These are phyloP conservation scores for Eucera pruinosa DNA, from an alignment of 2,888 invertebrate species.

Conservation along the genomic window DNA sequence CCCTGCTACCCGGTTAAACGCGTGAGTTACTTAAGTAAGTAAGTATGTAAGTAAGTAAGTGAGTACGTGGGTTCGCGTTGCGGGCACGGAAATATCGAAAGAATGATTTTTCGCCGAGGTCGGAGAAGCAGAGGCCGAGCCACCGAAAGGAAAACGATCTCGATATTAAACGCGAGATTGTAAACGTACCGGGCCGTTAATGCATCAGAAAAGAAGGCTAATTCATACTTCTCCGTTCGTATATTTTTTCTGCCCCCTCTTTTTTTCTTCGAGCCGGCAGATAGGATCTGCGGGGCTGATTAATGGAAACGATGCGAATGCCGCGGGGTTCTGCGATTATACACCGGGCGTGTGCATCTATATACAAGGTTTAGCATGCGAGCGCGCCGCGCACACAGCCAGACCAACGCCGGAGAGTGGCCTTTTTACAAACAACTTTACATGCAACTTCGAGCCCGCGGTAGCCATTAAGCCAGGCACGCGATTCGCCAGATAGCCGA, in stretches of 20 bases:
- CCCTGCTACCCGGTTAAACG: too few relatives aligned
- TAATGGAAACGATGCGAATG: slow-evolving; percentile 69
- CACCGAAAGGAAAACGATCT: neutral
- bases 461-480: slow-evolving; percentile 69
- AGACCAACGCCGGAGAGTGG: slow-evolving; percentile 18
- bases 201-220: slow-evolving; percentile 48
- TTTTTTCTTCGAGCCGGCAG: slow-evolving; percentile 27
- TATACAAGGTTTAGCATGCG: slow-evolving; percentile 17
- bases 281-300: slow-evolving; percentile 67
- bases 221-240: slow-evolving; percentile 44
- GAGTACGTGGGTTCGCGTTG: too few relatives aligned
- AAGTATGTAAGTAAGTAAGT: too few relatives aligned
- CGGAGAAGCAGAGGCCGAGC: too few relatives aligned
- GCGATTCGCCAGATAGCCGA: slow-evolving; percentile 67
- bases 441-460: slow-evolving; percentile 65
- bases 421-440: slow-evolving; percentile 68
- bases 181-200: slow-evolving; percentile 9
- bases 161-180: neutral
- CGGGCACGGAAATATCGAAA: too few relatives aligned
- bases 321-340: slow-evolving; percentile 61
- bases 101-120: too few relatives aligned
- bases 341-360: slow-evolving; percentile 22
- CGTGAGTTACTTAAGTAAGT: too few relatives aligned
- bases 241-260: neutral
- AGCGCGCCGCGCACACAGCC: slow-evolving; percentile 19